Evolutionary conservation across 2,888 invertebrate genomes (phyloP).

Genomic region (Andrena marginata): DNA sequence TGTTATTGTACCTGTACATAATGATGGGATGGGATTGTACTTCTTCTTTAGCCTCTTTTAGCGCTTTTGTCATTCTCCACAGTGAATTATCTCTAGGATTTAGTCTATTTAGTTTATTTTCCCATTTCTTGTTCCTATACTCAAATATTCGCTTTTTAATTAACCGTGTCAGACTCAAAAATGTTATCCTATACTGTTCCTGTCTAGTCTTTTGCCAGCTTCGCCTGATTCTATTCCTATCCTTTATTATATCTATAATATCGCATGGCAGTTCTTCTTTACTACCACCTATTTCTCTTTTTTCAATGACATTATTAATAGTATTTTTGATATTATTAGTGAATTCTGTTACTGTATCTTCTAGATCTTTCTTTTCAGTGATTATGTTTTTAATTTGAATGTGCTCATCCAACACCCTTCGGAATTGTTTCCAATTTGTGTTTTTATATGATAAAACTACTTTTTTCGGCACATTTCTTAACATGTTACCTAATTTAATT

Average conservation of each 20-base stretch:
- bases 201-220: constrained; percentile 44
- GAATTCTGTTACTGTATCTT: constrained; percentile 48
- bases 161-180: constrained; percentile 13
- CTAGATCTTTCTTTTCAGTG: constrained; percentile 35
- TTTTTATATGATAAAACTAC: constrained; percentile 43
- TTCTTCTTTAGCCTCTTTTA: constrained; percentile 52
- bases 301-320: constrained; percentile 37
- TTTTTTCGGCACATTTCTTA: background rate
- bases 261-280: constrained; percentile 29
- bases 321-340: constrained; percentile 45
- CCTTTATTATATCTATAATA: constrained; percentile 35
- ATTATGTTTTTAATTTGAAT: constrained; percentile 43
- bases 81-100: constrained; percentile 50
- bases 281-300: constrained; percentile 16
- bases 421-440: constrained; percentile 58
- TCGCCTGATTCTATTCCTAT: constrained; percentile 43
- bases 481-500: constrained; percentile 38
- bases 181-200: constrained; percentile 8
- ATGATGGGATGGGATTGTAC: constrained; percentile 42
- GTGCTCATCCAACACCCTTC: constrained; percentile 33
- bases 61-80: constrained; percentile 59
- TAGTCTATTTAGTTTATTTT: constrained; percentile 28
- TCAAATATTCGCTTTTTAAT: constrained; percentile 34
- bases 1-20: constrained; percentile 28
- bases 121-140: constrained; percentile 35